phyloP scores from a whole-genome alignment of 2,888 invertebrate genomes.

The Drosophila diplacantha region DNA sequence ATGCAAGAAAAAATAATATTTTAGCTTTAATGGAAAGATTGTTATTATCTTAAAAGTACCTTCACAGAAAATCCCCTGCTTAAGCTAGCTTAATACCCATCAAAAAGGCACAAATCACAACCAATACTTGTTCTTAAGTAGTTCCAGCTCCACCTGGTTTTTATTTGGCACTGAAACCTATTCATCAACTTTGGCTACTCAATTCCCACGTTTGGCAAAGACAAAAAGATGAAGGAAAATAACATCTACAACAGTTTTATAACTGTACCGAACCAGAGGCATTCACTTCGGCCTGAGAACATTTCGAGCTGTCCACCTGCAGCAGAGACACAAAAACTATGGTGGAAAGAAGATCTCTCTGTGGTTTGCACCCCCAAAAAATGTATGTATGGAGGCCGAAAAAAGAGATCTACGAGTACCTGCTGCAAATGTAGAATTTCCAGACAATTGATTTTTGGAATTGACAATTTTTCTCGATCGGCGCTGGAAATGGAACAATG shows the following conservation, averaged over 20 bases:
- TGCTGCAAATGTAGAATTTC: slow-evolving; percentile 44
- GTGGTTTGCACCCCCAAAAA: slow-evolving; percentile 53
- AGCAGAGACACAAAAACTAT: slow-evolving; percentile 45
- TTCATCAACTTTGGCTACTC: slow-evolving; percentile 25
- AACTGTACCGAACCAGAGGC: slow-evolving; percentile 56
- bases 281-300: slow-evolving; percentile 56
- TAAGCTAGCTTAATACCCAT: neutral
- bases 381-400: slow-evolving; percentile 12
- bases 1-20: neutral
- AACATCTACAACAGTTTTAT: slow-evolving; percentile 54
- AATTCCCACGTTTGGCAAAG: slow-evolving; percentile 61
- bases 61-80: neutral
- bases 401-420: slow-evolving; percentile 31
- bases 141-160: slow-evolving; percentile 23
- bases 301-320: slow-evolving; percentile 64
- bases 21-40: neutral
- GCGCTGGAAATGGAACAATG: slow-evolving; percentile 57
- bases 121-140: slow-evolving; percentile 7
- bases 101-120: neutral
- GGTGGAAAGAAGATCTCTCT: slow-evolving; percentile 67
- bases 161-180: slow-evolving; percentile 25
- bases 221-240: slow-evolving; percentile 17
- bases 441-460: slow-evolving; percentile 67
- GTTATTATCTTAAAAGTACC: neutral
- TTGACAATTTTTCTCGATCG: slow-evolving; percentile 60